Evolutionary conservation across 2,113 vertebrate species (phyloP), one percentile per base, ranked within the genome.

Genomic region (Centrocercus urophasianus): DNA sequence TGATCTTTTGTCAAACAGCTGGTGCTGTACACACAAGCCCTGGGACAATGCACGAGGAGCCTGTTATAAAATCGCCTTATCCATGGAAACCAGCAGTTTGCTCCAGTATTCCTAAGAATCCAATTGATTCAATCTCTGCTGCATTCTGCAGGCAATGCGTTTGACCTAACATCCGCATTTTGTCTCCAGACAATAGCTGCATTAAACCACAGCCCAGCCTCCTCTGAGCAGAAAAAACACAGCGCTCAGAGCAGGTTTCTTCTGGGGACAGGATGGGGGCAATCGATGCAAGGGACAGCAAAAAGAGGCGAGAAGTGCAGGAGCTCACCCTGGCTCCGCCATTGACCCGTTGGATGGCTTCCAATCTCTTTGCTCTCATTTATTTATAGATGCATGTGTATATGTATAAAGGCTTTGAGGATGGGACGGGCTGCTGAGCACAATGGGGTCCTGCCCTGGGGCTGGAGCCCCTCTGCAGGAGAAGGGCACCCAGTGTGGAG

Each of bases 301-400:
- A 34, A 0, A 25, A 24, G 42, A 22, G 25, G 16, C 34, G 4
- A n/a, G 66, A 47, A 32, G 11, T 3, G 7, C 7, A 0, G 45
- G 34, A 52, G 63, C 74, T 36, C n/a, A 45, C 48, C 54, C 65
- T 8, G 4, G 45, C 42, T 38, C 71, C 63, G 74, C 86, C 50
- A 2, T 1, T 50, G 94, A 80, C 81, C 78, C 42, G 71, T 43
- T 67, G 78, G 54, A 60, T 65, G 66, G 0, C 52, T 81, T 86
- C 76, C 70, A 11, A 72, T 86, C 74, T 61, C n/a, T 43, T 24
- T 0, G 2, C 63, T 90, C 92, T 90, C 63, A 40, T 75, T 72
- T 74, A 3, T 21, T 80, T 15, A 63, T 10, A 54, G 61, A 0
- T n/a, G 9, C 20, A 20, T 20, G 27, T 54, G 27, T 28, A 54